Base-by-base conservation (phyloP, 2,797 vertebrate genomes). In the Salmo trutta region DNA sequence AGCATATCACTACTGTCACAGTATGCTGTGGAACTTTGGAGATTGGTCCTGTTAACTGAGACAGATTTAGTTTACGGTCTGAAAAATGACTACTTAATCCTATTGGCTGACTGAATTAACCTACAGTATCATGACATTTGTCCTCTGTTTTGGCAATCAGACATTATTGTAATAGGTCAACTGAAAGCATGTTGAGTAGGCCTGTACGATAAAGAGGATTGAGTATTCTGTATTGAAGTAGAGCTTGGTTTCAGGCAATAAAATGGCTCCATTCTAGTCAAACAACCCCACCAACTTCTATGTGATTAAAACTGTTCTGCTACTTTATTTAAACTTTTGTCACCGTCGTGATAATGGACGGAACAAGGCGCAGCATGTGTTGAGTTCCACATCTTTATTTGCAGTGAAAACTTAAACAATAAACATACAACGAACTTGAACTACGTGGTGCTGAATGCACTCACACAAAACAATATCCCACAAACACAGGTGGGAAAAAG, bases 1-100 rank as follows among this genome's bases (percentile, higher is more conserved):
- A 4, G 36, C 15, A 1, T 64, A 78, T 59, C 74, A 73, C 33
- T 29, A 47, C 41, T 47, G 41, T 47, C 10, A 47, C 41, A 47
- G 41, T 3, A 10, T 6, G 47, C 64, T 54, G 5, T 31, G 14
- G 7, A 62, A 51, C 68, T 52, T 79, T 71, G 2, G 2, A 59
- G 68, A 75, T 52, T 64, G 53, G 21, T 27, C 66, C 29, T 41
- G 27, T 27, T 36, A 65, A 62, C 29, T 36, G 31, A 24, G 27
- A 21, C 24, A 3, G 2, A 62, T 75, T 79, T 19, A 79, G 68
- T 70, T 71, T 51, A 69, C 76, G 19, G 36, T 68, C n/a, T 10
- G 62, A 21, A 67, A 75, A 72, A 47, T 51, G 15, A 68, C 19
- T 17, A 7, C 56, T 72, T 79, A 21, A 10, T 41, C 27, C 3